These are phyloP conservation scores for Leptoteleia sp. DNA, from an alignment of 1,140 invertebrate genomes.

Conservation along the genomic window DNA sequence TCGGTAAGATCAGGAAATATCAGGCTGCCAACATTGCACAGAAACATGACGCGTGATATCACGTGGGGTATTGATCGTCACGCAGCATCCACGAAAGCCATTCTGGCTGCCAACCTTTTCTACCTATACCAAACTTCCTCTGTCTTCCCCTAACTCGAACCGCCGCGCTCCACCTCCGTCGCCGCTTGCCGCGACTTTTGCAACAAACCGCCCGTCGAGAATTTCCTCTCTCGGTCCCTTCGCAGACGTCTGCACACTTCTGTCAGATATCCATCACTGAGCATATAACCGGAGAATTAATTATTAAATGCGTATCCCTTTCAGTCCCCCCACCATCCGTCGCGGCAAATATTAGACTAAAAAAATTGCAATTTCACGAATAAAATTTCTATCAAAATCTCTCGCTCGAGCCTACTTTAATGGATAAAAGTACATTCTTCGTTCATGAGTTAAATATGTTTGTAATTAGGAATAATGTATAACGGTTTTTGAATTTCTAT, in stretches of 20 bases:
- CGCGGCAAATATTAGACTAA: not conserved
- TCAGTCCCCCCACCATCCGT: not conserved
- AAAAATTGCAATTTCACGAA: not conserved
- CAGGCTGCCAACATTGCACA: conserved; percentile 63
- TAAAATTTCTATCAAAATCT: not conserved
- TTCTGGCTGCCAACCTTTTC: conserved; percentile 75
- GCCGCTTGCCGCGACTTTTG: conserved; percentile 58
- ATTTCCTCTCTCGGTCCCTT: conserved; percentile 56
- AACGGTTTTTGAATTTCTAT: no score
- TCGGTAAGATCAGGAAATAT: conserved; percentile 50
- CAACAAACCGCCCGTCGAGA: conserved; percentile 65
- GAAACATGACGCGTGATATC: conserved; percentile 75
- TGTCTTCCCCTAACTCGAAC: conserved; percentile 17
- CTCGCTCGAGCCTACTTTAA: no score
- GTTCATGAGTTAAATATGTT: no score
- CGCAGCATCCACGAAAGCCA: conserved; percentile 76
- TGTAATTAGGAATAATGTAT: no score
- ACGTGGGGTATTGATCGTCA: conserved; percentile 78
- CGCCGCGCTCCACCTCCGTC: conserved; percentile 43
- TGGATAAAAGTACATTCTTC: no score
- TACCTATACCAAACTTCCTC: conserved; percentile 73
- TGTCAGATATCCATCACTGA: conserved; percentile 74
- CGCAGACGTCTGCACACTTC: conserved; percentile 65
- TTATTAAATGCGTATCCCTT: conserved; percentile 74
- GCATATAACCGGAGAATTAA: conserved; percentile 73